Conservation (phyloP, 2,113 vertebrate genomes). For the zebrafish (Danio rerio) region DNA sequence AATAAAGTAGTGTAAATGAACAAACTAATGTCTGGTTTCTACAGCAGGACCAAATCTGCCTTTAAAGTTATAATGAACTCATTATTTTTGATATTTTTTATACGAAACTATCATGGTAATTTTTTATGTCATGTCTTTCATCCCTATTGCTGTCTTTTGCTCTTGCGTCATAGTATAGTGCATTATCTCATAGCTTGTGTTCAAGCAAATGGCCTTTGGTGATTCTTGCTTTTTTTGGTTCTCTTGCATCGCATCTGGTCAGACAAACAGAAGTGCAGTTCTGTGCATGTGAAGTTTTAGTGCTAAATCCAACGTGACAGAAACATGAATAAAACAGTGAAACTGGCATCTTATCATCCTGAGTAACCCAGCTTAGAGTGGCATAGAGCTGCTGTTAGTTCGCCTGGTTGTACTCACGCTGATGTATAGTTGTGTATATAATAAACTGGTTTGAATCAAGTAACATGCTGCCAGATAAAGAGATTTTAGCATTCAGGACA, state of each 20-base stretch:
- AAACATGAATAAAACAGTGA: constrained; percentile 33
- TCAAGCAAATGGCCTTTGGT: background rate
- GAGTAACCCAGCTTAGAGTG: background rate
- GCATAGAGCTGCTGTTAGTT: background rate
- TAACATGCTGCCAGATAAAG: background rate
- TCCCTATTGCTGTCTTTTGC: background rate
- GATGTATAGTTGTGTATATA: background rate
- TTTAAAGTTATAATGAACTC: too few relatives aligned
- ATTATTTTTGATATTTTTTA: too few relatives aligned
- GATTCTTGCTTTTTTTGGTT: constrained; percentile 3
- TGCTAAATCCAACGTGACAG: constrained; percentile 7
- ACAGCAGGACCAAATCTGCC: too few relatives aligned
- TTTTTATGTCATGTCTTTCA: too few relatives aligned
- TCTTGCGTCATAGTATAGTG: background rate
- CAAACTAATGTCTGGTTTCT: too few relatives aligned
- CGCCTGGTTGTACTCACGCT: background rate
- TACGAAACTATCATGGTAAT: too few relatives aligned
- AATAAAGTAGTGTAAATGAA: too few relatives aligned
- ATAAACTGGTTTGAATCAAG: background rate
- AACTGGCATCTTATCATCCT: constrained; percentile 3
- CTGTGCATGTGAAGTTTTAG: constrained; percentile 7
- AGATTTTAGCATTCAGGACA: constrained; percentile 1
- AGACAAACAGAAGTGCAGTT: constrained; percentile 9
- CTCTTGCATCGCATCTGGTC: background rate
- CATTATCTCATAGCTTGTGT: background rate